Evolutionary conservation across 1,140 invertebrate species (phyloP).

Genomic region (Platorchestia sp.): DNA sequence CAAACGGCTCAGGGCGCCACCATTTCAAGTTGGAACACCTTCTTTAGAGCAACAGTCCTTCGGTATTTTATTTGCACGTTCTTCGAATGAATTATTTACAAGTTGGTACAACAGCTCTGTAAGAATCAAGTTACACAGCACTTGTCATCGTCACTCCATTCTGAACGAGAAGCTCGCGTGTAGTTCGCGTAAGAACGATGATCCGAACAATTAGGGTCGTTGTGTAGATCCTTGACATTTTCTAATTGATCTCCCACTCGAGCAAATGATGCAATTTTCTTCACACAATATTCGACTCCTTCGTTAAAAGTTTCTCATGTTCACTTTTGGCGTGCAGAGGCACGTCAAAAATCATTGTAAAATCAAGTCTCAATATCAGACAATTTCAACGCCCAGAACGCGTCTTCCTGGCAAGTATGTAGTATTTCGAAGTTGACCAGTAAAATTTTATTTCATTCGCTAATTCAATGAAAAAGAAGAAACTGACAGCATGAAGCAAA

Average conservation of each 20-base stretch:
- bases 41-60: background rate
- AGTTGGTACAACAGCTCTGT: background rate
- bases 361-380: background rate
- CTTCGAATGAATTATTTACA: background rate
- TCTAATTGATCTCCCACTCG: no score
- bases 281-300: background rate
- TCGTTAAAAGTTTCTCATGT: background rate
- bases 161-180: background rate
- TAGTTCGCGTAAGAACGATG: background rate
- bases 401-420: background rate
- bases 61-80: background rate
- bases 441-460: background rate
- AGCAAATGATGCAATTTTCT: background rate
- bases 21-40: background rate
- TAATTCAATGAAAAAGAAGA: background rate
- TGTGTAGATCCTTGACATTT: no score
- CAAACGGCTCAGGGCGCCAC: constrained; percentile 14
- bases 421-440: background rate
- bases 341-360: background rate
- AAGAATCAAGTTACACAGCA: background rate
- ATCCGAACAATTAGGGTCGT: background rate
- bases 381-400: background rate
- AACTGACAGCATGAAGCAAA: background rate
- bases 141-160: background rate
- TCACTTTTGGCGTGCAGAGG: no score